Percentiles rank a stretch among this genome's conserved stretches.
These are phyloP conservation scores for Cephus rjabovi DNA, from an alignment of 2,888 invertebrate species.

Conservation along the genomic window DNA sequence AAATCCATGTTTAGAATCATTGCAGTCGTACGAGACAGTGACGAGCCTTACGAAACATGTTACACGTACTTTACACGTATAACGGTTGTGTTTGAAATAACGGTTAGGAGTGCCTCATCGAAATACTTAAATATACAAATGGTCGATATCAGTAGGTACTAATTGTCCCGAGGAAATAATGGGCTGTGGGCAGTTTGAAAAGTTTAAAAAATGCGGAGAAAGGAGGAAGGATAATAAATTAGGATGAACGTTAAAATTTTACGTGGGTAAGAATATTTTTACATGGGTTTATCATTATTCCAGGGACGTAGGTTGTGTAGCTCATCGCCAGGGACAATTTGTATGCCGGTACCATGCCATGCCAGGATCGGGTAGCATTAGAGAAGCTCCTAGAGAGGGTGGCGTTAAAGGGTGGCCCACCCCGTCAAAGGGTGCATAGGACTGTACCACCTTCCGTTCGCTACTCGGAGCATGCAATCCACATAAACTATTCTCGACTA, in stretches of 20 bases:
- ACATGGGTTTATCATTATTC: slow-evolving; percentile 29
- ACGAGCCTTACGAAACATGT: neutral
- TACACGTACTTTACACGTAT: neutral
- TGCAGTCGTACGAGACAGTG: neutral
- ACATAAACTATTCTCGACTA: neutral
- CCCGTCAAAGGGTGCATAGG: neutral
- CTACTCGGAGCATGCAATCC: neutral
- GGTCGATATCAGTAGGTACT: neutral
- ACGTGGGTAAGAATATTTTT: slow-evolving; percentile 17
- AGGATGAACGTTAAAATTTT: neutral
- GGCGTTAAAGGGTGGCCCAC: neutral
- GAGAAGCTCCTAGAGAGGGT: slow-evolving; percentile 20
- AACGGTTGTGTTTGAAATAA: neutral
- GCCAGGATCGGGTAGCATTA: slow-evolving; percentile 26
- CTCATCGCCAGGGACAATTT: slow-evolving; percentile 35
- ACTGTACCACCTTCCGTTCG: neutral
- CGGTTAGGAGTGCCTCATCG: neutral
- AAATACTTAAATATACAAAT: neutral
- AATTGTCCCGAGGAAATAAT: neutral
- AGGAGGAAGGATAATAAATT: neutral
- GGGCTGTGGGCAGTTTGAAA: neutral
- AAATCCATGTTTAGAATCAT: neutral
- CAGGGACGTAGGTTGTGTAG: slow-evolving; percentile 28
- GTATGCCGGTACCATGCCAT: slow-evolving; percentile 24
- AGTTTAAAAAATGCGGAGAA: neutral